These are phyloP conservation scores for Pomatostomus ruficeps DNA, from an alignment of 2,113 vertebrate species.

Conservation along the genomic window DNA sequence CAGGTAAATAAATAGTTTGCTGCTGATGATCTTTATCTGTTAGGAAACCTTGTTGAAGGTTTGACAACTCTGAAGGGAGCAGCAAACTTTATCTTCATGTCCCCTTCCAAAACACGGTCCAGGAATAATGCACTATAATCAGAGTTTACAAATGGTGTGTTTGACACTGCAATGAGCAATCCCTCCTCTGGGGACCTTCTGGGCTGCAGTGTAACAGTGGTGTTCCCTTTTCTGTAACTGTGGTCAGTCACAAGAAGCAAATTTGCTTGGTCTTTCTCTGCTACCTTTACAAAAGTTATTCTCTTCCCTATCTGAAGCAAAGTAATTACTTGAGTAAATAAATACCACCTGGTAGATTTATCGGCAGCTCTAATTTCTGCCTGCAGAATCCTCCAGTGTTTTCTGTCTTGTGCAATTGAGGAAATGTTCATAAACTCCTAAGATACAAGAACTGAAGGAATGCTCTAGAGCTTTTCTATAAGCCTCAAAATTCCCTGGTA, in stretches of 20 bases:
- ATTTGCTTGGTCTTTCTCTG: background rate
- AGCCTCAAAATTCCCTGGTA: background rate
- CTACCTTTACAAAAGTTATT: background rate
- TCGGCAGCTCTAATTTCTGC: background rate
- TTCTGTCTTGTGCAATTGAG: background rate
- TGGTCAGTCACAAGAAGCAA: background rate
- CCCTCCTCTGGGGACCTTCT: background rate
- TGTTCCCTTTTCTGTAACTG: accelerated
- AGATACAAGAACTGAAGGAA: background rate
- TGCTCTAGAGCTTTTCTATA: background rate
- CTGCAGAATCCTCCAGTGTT: background rate
- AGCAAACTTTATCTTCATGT: background rate
- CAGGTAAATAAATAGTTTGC: background rate
- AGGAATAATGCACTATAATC: background rate
- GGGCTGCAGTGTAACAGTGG: background rate
- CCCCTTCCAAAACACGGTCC: background rate
- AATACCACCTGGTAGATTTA: background rate
- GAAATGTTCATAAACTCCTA: background rate
- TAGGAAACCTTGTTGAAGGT: background rate
- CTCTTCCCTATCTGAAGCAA: background rate
- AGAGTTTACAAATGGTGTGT: background rate
- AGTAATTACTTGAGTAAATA: background rate
- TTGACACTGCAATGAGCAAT: background rate
- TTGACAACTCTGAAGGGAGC: background rate
- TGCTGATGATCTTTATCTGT: background rate